Percentiles rank a stretch among this genome's conserved stretches.
phyloP scores from a whole-genome alignment of 53 echinoderm and acorn worm species.

The Henricia sp. region DNA sequence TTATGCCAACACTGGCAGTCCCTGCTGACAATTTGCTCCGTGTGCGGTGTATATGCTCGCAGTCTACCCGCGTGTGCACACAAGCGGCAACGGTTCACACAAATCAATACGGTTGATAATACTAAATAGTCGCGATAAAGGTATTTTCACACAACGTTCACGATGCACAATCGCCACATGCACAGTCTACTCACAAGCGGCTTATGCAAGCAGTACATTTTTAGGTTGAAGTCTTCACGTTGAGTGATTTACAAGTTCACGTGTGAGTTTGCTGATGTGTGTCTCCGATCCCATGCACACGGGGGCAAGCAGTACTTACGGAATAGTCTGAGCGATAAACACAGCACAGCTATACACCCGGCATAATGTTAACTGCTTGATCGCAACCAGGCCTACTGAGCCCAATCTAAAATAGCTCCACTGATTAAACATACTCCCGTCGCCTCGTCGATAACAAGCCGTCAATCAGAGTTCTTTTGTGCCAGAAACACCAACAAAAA shows the following conservation, averaged over 20 bases:
- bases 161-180: background rate
- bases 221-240: conserved; percentile 27
- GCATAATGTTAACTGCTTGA: conserved; percentile 24
- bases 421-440: conserved; percentile 65
- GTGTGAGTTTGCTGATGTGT: conserved; percentile 11
- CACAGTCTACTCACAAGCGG: no score
- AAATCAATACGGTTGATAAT: conserved; percentile 30
- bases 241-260: conserved; percentile 58
- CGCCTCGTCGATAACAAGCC: conserved; percentile 61
- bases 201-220: no score
- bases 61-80: conserved; percentile 36
- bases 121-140: no score
- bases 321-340: conserved; percentile 17
- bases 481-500: conserved; percentile 35
- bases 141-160: conserved; percentile 24
- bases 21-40: conserved; percentile 12
- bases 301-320: no score
- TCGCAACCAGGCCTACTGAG: conserved; percentile 30
- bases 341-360: conserved; percentile 3
- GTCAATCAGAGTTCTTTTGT: conserved; percentile 63
- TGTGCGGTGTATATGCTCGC: conserved; percentile 20
- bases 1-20: conserved; percentile 36
- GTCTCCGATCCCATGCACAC: conserved; percentile 7
- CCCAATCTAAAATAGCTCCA: conserved; percentile 55
- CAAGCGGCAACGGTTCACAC: conserved; percentile 39